phyloP scores from a whole-genome alignment of 2,797 vertebrate genomes.

The Melanotaenia nigrans region DNA sequence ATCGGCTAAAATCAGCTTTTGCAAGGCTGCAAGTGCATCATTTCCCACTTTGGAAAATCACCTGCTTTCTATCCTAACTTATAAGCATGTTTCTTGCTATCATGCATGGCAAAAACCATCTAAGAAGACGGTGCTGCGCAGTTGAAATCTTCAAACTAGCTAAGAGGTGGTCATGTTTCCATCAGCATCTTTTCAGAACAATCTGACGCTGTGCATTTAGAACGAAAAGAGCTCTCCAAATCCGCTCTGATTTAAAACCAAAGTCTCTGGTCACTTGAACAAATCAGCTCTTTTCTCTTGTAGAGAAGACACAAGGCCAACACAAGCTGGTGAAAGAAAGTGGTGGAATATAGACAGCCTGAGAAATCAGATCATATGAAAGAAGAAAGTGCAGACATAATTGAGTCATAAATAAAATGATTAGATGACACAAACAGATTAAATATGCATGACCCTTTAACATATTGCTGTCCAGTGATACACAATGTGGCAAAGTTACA shows the following conservation, averaged over 20 bases:
- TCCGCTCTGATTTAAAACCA: background rate
- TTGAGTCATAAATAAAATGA: too few relatives aligned
- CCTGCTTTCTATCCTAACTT: background rate
- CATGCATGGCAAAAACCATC: background rate
- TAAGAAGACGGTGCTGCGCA: background rate
- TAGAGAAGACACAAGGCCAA: too few relatives aligned
- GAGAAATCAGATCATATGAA: too few relatives aligned
- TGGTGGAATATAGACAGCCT: too few relatives aligned
- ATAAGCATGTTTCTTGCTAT: background rate
- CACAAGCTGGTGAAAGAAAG: background rate
- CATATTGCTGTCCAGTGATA: too few relatives aligned
- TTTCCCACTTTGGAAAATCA: conserved; percentile 10
- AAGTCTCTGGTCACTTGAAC: background rate
- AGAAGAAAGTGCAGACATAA: too few relatives aligned
- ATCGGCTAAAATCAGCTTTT: conserved; percentile 12
- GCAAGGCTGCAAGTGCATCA: background rate
- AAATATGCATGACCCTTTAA: too few relatives aligned
- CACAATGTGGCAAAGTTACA: too few relatives aligned
- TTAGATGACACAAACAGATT: too few relatives aligned
- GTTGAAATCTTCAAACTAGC: background rate
- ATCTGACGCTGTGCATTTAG: too few relatives aligned
- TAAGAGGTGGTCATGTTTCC: background rate
- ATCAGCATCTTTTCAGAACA: background rate
- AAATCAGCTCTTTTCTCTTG: background rate
- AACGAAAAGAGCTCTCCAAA: background rate